Percentiles rank a stretch among this genome's conserved stretches.
phyloP scores from a whole-genome alignment of 2,888 invertebrate genomes.

The Pheosia tremula region DNA sequence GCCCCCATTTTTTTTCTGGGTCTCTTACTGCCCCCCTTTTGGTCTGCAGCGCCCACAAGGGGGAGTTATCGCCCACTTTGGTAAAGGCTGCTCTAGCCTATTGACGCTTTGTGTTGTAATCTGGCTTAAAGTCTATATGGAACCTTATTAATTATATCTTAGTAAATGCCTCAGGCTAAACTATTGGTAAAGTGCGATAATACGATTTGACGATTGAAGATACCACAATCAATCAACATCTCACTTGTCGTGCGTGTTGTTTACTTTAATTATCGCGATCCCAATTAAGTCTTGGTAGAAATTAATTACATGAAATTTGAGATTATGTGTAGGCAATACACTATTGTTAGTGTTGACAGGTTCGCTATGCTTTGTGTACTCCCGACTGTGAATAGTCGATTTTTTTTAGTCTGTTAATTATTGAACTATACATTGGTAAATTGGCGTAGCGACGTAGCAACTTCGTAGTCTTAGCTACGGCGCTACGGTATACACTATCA shows the following conservation, averaged over 20 bases:
- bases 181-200: conserved; percentile 8
- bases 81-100: too few species aligned
- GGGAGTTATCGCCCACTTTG: too few species aligned
- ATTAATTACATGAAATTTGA: conserved; percentile 17
- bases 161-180: too few species aligned
- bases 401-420: too few species aligned
- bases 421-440: too few species aligned
- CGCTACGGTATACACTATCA: not conserved
- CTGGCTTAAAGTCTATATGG: too few species aligned
- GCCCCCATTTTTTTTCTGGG: too few species aligned
- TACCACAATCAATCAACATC: conserved; percentile 20
- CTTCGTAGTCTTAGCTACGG: not conserved
- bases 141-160: too few species aligned
- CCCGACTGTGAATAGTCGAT: too few species aligned
- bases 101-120: too few species aligned
- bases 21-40: too few species aligned
- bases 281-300: conserved; percentile 20
- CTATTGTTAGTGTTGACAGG: conserved; percentile 5
- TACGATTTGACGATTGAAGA: conserved; percentile 21
- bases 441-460: not conserved
- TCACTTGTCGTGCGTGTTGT: conserved; percentile 14
- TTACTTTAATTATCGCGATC: conserved; percentile 32
- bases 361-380: not conserved
- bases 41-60: too few species aligned
- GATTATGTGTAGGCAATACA: not conserved